Evolutionary conservation across 1,140 invertebrate species (phyloP).

Genomic region (Temnothorax curvispinosus): DNA sequence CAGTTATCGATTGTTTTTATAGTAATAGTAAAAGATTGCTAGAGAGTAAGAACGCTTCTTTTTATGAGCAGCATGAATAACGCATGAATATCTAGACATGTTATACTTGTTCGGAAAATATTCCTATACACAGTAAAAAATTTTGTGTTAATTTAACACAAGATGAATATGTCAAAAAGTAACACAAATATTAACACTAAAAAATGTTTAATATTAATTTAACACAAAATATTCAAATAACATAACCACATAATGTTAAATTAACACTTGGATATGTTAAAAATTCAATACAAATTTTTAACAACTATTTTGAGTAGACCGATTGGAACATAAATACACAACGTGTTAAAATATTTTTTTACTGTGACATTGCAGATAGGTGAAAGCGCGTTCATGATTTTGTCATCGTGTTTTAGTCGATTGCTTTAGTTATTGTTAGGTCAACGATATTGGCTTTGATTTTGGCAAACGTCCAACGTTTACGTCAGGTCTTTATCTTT

Average conservation of each 20-base stretch:
- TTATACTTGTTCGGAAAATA: background rate
- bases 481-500: slow-evolving; percentile 32
- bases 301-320: no score
- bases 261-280: no score
- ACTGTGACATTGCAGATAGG: background rate
- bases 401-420: slow-evolving; percentile 18
- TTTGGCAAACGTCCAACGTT: slow-evolving; percentile 30
- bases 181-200: no score
- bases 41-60: background rate
- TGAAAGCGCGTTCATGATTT: slow-evolving; percentile 16
- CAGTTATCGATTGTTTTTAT: background rate
- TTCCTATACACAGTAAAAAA: background rate
- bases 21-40: no score
- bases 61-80: background rate
- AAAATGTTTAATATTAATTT: no score
- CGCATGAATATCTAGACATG: background rate
- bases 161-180: no score
- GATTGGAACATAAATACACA: no score
- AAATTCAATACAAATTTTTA: no score
- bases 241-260: no score
- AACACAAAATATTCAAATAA: no score
- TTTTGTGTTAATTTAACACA: no score
- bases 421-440: slow-evolving; percentile 42
- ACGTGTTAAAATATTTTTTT: no score
- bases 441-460: slow-evolving; percentile 45